Conservation (phyloP, 2,888 invertebrate species). For the Tetrapedia diversipes region DNA sequence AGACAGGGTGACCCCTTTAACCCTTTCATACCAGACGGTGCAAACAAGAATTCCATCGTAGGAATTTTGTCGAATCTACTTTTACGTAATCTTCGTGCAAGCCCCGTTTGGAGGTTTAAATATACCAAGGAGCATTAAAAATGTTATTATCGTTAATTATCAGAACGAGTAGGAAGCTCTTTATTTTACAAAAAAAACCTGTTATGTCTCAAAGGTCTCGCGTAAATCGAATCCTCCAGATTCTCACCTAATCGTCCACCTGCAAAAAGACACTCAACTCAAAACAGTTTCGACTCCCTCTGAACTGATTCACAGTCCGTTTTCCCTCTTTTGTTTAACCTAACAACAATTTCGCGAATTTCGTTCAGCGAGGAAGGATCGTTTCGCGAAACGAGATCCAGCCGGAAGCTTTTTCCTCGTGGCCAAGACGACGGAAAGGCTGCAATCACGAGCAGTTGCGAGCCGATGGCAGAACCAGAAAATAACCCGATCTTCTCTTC, state of each 20-base stretch:
- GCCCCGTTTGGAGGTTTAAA: too few relatives aligned
- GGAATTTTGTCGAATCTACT: too few relatives aligned
- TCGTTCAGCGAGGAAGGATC: not conserved
- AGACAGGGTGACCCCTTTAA: too few relatives aligned
- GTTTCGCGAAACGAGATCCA: constrained; percentile 15
- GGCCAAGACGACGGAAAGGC: constrained; percentile 15
- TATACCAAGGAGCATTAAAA: too few relatives aligned
- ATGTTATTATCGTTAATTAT: too few relatives aligned
- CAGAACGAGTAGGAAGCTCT: too few relatives aligned
- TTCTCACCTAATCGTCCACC: not conserved
- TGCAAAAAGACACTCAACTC: not conserved
- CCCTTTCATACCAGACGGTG: too few relatives aligned
- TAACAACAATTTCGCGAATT: not conserved
- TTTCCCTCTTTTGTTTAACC: not conserved
- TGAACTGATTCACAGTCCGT: not conserved
- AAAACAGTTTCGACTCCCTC: not conserved
- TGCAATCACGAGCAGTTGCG: constrained; percentile 46
- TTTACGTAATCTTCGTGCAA: too few relatives aligned
- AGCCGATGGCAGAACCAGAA: constrained; percentile 46
- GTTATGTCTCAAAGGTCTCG: too few relatives aligned
- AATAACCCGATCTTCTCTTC: constrained; percentile 40
- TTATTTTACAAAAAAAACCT: too few relatives aligned
- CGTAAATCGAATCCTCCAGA: not conserved
- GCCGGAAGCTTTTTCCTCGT: constrained; percentile 39
- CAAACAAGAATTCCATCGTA: too few relatives aligned